Base-by-base conservation (phyloP, 2,113 vertebrate species). In the Pyxicephalus adspersus region DNA sequence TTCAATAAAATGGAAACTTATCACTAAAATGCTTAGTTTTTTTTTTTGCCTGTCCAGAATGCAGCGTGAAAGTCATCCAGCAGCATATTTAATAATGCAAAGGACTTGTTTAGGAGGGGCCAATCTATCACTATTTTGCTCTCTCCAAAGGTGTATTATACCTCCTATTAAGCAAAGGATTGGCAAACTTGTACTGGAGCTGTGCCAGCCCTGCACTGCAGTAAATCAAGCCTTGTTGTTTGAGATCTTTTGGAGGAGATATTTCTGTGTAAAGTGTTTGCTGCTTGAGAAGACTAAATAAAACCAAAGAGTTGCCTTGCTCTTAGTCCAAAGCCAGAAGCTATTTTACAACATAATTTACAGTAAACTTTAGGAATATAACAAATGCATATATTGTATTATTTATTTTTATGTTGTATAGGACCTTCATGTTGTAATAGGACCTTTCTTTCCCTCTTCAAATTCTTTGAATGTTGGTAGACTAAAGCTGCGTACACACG, bases 201-300 rank as follows among this genome's bases (percentile, higher is more conserved):
- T 0, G n/a, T 80, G 89, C 88, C 88, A 88, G 31, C 34, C 84
- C 87, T 89, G 86, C 86, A 85, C 83, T 87, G 87, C 89, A 88
- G 83, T 89, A 86, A 86, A 86, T 86, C 63, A 86, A 77, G 50
- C 81, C 26, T 57, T 18, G 77, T 84, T 85, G 73, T 86, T 87
- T 1, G 66, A 2, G 57, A 1, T 83, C 83, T 57, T 74, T 22
- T 64, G 81, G 64, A 63, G 64, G 64, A 74, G 81, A 54, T 0
- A 0, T 83, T 83, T 85, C 85, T 68, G 34, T 25, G 18, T 65
- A 20, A 58, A 28, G 52, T 70, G 57, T 71, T 38, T 31, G 45
- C 4, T 31, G 17, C 60, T 23, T 84, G 15, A 83, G 54, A 64
- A 78, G 79, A 85, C 83, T 76, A 84, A 83, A 73, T 75, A 31